Percentiles rank a stretch among this genome's conserved stretches.
Conservation (phyloP, 2,797 vertebrate species). For the Distichodus sexfasciatus region DNA sequence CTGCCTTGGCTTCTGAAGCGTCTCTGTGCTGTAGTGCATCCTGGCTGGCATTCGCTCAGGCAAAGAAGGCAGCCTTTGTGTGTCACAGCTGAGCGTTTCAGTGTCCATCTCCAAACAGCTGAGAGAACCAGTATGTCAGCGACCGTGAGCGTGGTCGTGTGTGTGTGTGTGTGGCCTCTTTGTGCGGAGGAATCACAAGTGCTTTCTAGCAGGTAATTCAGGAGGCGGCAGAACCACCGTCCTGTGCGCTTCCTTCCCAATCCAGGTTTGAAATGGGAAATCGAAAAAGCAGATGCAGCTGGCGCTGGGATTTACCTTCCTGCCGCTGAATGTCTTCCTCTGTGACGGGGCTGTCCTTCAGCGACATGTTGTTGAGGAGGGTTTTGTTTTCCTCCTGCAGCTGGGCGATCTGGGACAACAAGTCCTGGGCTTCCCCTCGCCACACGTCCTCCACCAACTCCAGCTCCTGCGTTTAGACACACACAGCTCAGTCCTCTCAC, state of each 20-base stretch:
- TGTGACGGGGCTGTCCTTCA: constrained; percentile 83
- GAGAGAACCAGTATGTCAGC: constrained; percentile 30
- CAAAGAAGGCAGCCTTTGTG: constrained; percentile 70
- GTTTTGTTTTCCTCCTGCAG: constrained; percentile 96
- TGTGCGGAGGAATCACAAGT: not conserved
- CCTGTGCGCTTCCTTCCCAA: constrained; percentile 23
- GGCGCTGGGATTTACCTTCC: constrained; percentile 76
- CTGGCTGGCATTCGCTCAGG: constrained; percentile 52
- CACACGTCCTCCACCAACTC: constrained; percentile 97
- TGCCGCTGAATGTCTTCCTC: constrained; percentile 96
- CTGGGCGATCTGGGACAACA: constrained; percentile 92
- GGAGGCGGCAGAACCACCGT: not conserved
- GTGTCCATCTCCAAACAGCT: constrained; percentile 43
- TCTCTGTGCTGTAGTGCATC: constrained; percentile 63
- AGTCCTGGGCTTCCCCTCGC: constrained; percentile 94
- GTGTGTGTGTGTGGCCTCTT: not conserved
- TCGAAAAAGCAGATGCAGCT: constrained; percentile 17
- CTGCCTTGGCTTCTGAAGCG: constrained; percentile 58
- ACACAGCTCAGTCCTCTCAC: not conserved
- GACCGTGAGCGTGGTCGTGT: not conserved
- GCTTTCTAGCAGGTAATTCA: not conserved
- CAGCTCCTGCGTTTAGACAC: constrained; percentile 78
- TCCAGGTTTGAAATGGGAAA: not conserved
- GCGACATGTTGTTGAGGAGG: constrained; percentile 86
- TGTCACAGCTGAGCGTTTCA: constrained; percentile 34